Base-by-base conservation (phyloP, 2,797 vertebrate species). In the Ctenopoma kingsleyae region DNA sequence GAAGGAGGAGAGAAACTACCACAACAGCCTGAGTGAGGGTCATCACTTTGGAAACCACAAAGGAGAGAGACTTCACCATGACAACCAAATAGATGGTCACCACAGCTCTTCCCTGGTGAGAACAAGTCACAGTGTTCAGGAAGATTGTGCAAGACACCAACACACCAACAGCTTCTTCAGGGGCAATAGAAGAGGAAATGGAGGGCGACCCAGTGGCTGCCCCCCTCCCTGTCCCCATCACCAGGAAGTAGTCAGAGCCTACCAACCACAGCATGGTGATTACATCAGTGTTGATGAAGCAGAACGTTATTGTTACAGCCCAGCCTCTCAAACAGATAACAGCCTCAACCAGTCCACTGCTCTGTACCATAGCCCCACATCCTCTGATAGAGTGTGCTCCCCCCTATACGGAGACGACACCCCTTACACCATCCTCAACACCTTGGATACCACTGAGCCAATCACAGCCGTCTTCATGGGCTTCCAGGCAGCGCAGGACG, bases 401-500 rank as follows among this genome's bases (percentile, higher is more conserved):
- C 58, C 80, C 2, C 30, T 78, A 30, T 89, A 82, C 0, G 76
- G 81, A 23, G 92, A 95, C 2, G 88, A 96, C 44, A 46, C 86
- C 22, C 89, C 82, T 8, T 96, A 92, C 58, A 94, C 82, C 5
- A 32, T 96, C 8, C 91, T 96, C n/a, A 92, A 93, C 44, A 74
- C 94, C 50, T 60, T 94, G 41, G 95, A 95, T 2, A 76, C 93
- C 49, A 90, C 89, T 0, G 94, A 96, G 66, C 95, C 96, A 0
- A 93, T 98, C 61, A 98, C 97, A 0, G 97, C 97, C 94, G 90
- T 98, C 76, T 98, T 97, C 88, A 96, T 98, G 96, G 97, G 96
- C 4, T 97, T 96, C 60, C 95, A 97, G 81, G 90, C 81, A 0
- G 38, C 94, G 0, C 91, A 95, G 2, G 86, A 89, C 0, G 93